Conservation (phyloP, 1,140 invertebrate species). For the Euschistus heros region DNA sequence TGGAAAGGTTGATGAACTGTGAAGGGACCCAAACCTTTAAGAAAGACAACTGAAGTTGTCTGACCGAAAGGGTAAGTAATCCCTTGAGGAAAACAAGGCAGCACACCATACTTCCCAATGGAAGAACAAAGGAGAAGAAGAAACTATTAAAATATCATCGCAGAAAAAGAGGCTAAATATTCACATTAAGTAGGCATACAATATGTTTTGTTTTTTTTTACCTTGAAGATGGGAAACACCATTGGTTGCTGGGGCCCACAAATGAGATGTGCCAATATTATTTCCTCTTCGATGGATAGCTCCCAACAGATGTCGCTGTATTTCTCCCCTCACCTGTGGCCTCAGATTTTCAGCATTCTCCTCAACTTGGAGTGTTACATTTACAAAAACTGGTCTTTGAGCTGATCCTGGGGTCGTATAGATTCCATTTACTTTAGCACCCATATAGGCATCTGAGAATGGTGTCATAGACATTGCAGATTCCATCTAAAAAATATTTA, state of each 20-base stretch:
- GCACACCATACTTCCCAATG: no score
- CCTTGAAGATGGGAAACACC: slow-evolving; percentile 51
- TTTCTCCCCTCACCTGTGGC: slow-evolving; percentile 54
- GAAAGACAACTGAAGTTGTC: no score
- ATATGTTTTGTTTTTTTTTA: no score
- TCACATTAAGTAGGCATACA: no score
- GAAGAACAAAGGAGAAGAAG: no score
- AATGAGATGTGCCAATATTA: slow-evolving; percentile 71
- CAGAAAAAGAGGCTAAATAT: no score
- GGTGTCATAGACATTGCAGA: slow-evolving; percentile 83
- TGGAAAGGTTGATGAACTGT: no score
- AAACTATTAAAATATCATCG: no score
- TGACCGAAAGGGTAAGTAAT: no score
- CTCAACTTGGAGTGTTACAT: slow-evolving; percentile 65
- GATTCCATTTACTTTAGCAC: slow-evolving; percentile 67
- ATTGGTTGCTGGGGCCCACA: slow-evolving; percentile 67
- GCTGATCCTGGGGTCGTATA: slow-evolving; percentile 41
- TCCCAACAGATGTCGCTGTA: slow-evolving; percentile 72
- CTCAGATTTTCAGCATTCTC: slow-evolving; percentile 57
- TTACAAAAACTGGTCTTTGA: slow-evolving; percentile 55
- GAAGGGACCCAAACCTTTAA: no score
- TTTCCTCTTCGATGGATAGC: slow-evolving; percentile 70
- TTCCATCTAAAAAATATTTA: slow-evolving; percentile 50
- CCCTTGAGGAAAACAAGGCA: no score
- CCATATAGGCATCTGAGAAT: slow-evolving; percentile 73